phyloP scores from a whole-genome alignment of 2,888 invertebrate species.

The Drosophila mercatorum region DNA sequence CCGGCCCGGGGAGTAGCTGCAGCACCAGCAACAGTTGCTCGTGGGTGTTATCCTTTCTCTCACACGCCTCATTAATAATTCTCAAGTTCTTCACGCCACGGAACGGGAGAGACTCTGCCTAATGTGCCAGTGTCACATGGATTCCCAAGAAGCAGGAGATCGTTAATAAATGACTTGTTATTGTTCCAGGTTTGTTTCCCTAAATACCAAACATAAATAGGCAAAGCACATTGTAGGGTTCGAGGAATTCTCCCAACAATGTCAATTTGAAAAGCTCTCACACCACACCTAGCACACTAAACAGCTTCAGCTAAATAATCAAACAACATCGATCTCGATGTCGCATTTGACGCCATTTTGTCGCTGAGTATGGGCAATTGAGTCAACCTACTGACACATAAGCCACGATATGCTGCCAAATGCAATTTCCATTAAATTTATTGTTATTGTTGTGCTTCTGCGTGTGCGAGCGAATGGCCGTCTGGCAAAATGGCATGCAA shows the following conservation, averaged over 20 bases:
- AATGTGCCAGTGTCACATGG: conserved; percentile 49
- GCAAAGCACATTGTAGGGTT: no score
- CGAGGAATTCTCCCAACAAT: no score
- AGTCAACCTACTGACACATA: conserved; percentile 71
- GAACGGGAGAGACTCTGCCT: conserved; percentile 31
- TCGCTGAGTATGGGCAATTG: conserved; percentile 39
- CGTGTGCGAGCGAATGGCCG: conserved; percentile 56
- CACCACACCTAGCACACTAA: background rate
- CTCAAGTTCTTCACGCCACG: conserved; percentile 73
- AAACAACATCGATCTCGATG: conserved; percentile 25
- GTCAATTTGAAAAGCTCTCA: background rate
- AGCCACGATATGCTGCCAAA: conserved; percentile 68
- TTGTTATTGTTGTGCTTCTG: conserved; percentile 66
- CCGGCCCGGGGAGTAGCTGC: conserved; percentile 19
- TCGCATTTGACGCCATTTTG: conserved; percentile 57
- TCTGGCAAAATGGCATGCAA: conserved; percentile 50
- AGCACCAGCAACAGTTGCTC: conserved; percentile 22
- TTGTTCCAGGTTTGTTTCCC: background rate
- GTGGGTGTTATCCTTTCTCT: conserved; percentile 51
- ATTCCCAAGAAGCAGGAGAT: conserved; percentile 30
- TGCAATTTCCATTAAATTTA: conserved; percentile 77
- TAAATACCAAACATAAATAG: background rate
- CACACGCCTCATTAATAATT: conserved; percentile 68
- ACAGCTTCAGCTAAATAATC: conserved; percentile 16
- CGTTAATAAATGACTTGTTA: conserved; percentile 24